These are phyloP conservation scores for Gymnothorax javanicus DNA, from an alignment of 2,797 vertebrate species.

Conservation along the genomic window DNA sequence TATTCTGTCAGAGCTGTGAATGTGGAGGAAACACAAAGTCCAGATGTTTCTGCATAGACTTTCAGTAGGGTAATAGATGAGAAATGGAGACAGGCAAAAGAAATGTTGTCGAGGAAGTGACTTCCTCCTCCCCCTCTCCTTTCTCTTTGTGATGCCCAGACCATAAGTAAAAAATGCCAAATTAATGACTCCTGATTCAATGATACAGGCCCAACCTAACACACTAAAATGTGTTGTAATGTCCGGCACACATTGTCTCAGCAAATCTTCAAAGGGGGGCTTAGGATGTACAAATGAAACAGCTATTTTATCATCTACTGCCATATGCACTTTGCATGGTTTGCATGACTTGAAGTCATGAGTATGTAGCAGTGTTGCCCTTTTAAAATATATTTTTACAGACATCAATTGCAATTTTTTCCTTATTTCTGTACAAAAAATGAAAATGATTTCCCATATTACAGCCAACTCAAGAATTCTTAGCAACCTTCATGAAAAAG, in stretches of 20 bases:
- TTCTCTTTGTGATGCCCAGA: constrained; percentile 59
- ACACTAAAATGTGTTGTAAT: constrained; percentile 9
- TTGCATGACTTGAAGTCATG: not conserved
- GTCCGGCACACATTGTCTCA: constrained; percentile 12
- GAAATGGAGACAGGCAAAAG: constrained; percentile 62
- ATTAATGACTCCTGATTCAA: constrained; percentile 65
- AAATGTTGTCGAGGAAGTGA: constrained; percentile 68
- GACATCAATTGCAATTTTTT: not conserved
- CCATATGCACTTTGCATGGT: not conserved
- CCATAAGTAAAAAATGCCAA: constrained; percentile 53
- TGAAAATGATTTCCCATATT: not conserved
- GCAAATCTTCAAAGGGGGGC: constrained; percentile 14
- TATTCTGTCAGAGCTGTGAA: constrained; percentile 66
- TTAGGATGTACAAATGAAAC: not conserved
- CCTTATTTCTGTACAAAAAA: not conserved
- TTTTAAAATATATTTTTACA: not conserved
- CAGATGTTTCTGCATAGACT: constrained; percentile 73
- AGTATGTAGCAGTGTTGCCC: not conserved
- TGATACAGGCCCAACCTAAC: constrained; percentile 29
- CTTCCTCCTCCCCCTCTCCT: constrained; percentile 59
- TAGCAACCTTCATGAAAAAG: no score
- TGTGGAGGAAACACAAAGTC: constrained; percentile 65
- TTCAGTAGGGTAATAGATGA: constrained; percentile 60
- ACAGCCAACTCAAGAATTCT: no score
- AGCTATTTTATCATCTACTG: not conserved